A percentile compares a stretch with the other conserved stretches of the same genome.
Conservation (phyloP, 2,797 vertebrate species). For the Gambusia yucatana region DNA sequence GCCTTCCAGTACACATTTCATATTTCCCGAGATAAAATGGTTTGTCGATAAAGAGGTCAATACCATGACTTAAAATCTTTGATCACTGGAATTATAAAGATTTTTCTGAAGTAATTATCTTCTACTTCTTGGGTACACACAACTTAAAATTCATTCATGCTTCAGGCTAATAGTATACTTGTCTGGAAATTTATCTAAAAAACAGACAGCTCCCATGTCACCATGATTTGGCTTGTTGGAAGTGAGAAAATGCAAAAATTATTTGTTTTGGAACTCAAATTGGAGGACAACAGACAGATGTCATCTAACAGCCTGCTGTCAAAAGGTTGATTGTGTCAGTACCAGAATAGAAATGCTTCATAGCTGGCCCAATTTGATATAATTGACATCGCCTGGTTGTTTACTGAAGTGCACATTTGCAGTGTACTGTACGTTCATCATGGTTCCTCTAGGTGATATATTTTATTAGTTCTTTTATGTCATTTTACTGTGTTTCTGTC, state of each 20-base stretch:
- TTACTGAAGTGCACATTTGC: slow-evolving; percentile 81
- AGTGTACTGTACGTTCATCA: slow-evolving; percentile 74
- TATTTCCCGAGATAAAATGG: background rate
- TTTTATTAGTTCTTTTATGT: slow-evolving; percentile 81
- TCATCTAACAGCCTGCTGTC: slow-evolving; percentile 74
- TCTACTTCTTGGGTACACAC: background rate
- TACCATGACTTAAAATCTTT: slow-evolving; percentile 19
- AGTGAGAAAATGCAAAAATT: slow-evolving; percentile 54
- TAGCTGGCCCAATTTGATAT: slow-evolving; percentile 77
- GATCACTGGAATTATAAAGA: background rate
- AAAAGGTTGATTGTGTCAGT: slow-evolving; percentile 78
- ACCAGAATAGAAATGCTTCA: slow-evolving; percentile 68
- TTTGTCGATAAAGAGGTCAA: slow-evolving; percentile 10
- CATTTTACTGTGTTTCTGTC: slow-evolving; percentile 75
- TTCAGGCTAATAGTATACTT: slow-evolving; percentile 24
- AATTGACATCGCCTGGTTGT: slow-evolving; percentile 79
- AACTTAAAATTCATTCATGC: slow-evolving; percentile 15
- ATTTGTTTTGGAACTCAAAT: slow-evolving; percentile 71
- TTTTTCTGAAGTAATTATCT: background rate
- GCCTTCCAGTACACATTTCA: background rate
- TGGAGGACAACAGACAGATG: slow-evolving; percentile 64
- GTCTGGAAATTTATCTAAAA: slow-evolving; percentile 19
- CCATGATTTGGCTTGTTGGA: slow-evolving; percentile 44
- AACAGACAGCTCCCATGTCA: slow-evolving; percentile 43
- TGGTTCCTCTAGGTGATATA: slow-evolving; percentile 73